Conservation (phyloP, 2,888 invertebrate genomes). For the Dasysyrphus tricinctus region DNA sequence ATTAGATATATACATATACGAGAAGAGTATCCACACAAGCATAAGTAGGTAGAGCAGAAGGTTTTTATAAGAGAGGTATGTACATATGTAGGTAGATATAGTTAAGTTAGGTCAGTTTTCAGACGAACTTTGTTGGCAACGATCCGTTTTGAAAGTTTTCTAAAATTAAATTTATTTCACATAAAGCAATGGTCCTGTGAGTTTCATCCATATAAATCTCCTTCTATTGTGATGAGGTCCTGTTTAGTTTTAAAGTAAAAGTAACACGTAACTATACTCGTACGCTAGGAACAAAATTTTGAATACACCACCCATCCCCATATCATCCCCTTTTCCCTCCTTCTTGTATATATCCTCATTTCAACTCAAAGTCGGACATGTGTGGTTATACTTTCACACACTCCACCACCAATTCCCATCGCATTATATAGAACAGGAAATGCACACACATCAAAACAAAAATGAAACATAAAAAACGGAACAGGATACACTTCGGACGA, state of each 20-base stretch:
- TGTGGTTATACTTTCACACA: conserved; percentile 52
- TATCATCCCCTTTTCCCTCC: not conserved
- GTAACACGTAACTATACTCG: conserved; percentile 9
- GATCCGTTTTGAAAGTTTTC: conserved; percentile 32
- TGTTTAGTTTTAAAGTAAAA: conserved; percentile 15
- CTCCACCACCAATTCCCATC: conserved; percentile 2
- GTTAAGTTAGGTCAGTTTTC: not conserved
- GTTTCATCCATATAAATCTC: conserved; percentile 27
- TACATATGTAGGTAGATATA: no score
- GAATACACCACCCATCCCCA: conserved; percentile 7
- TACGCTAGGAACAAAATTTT: conserved; percentile 36
- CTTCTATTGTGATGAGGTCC: conserved; percentile 3
- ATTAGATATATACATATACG: not conserved
- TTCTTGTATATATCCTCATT: conserved; percentile 31
- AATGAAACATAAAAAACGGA: conserved; percentile 27
- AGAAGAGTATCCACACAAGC: not conserved
- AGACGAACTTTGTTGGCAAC: conserved; percentile 35
- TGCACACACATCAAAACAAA: not conserved
- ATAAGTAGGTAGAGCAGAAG: not conserved
- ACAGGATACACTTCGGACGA: conserved; percentile 46
- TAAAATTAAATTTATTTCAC: conserved; percentile 69
- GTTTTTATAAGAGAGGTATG: not conserved
- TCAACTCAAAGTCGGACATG: conserved; percentile 64
- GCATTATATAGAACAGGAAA: conserved; percentile 12
- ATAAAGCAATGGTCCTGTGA: conserved; percentile 13